A percentile compares a stretch with the other conserved stretches of the same genome.
phyloP scores from a whole-genome alignment of 2,888 invertebrate species.

The Hyposoter didymator region DNA sequence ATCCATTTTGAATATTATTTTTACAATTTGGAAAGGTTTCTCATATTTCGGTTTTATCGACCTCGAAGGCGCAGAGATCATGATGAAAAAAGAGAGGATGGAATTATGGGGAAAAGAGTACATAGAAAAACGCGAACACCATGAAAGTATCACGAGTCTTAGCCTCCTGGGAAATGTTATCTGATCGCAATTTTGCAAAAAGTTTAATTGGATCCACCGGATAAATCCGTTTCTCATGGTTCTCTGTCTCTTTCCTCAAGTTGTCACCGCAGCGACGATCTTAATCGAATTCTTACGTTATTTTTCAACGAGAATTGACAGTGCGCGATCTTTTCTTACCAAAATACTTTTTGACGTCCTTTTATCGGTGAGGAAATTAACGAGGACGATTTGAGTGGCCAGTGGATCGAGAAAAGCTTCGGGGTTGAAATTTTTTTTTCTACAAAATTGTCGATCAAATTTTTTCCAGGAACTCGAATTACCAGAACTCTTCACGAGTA shows the following conservation, averaged over 20 bases:
- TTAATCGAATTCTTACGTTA: conserved; percentile 66
- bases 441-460: too few relatives aligned
- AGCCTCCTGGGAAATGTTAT: conserved; percentile 55
- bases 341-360: conserved; percentile 3
- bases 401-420: conserved; percentile 9
- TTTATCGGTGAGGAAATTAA: neutral
- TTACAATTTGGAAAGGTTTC: neutral
- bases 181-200: conserved; percentile 63
- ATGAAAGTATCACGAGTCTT: conserved; percentile 20
- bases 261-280: conserved; percentile 41
- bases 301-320: conserved; percentile 44
- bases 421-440: too few relatives aligned
- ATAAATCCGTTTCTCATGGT: conserved; percentile 53
- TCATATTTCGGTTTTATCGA: neutral
- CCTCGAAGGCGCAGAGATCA: neutral
- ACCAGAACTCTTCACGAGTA: too few relatives aligned
- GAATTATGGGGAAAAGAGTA: conserved; percentile 4
- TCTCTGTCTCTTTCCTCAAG: neutral
- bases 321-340: conserved; percentile 17
- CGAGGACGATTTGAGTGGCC: conserved; percentile 16
- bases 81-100: neutral
- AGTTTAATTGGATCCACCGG: conserved; percentile 65
- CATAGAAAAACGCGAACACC: conserved; percentile 11
- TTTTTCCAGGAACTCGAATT: too few relatives aligned
- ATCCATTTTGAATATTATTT: neutral